Percentiles rank a stretch among this genome's conserved stretches.
phyloP scores from a whole-genome alignment of 2,113 vertebrate genomes.

The Plectropomus leopardus region DNA sequence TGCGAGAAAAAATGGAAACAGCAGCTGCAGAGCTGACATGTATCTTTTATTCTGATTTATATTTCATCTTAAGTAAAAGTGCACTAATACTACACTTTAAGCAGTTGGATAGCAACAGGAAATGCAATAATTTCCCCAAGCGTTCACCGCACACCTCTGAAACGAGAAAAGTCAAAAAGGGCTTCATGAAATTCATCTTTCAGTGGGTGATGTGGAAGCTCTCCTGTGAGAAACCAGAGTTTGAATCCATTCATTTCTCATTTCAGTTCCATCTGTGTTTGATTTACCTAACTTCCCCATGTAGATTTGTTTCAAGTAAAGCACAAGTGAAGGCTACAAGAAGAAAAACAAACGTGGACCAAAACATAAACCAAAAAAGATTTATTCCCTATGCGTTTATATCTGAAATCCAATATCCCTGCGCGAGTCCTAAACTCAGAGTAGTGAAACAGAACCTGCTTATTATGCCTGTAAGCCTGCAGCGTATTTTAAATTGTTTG shows the following conservation, averaged over 20 bases:
- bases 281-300: conserved; percentile 1
- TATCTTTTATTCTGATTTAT: conserved; percentile 59
- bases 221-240: conserved; percentile 2
- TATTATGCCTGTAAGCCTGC: neutral
- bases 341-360: conserved; percentile 1
- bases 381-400: conserved; percentile 13
- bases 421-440: neutral
- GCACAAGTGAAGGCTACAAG: neutral
- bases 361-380: neutral
- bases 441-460: conserved; percentile 24
- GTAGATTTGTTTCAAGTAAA: conserved; percentile 36
- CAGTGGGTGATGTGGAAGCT: neutral
- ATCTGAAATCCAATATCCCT: conserved; percentile 39
- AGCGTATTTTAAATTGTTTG: conserved; percentile 16
- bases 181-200: conserved; percentile 47
- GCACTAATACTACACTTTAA: conserved; percentile 36
- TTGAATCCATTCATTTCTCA: conserved; percentile 37
- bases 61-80: conserved; percentile 54
- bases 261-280: conserved; percentile 32
- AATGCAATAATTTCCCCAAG: conserved; percentile 20
- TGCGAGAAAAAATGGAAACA: conserved; percentile 20
- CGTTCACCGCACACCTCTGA: neutral
- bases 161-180: neutral
- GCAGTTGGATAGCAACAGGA: conserved; percentile 6
- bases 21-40: conserved; percentile 33